Evolutionary conservation across 2,113 vertebrate species (phyloP), one percentile per base, ranked within the genome.

Genomic region (Garra rufa): DNA sequence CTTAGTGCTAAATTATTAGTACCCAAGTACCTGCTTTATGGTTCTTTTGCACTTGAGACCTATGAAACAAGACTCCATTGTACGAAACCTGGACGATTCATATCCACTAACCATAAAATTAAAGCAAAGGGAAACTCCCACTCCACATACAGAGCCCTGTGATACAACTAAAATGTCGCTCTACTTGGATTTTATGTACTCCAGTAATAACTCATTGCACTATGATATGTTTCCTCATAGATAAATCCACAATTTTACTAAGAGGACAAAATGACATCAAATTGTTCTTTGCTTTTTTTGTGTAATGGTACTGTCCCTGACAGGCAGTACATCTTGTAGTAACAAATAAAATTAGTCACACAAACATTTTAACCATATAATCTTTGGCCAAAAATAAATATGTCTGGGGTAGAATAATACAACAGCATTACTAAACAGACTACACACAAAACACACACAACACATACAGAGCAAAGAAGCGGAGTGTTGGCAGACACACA

Each of bases 381-480:
- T 48, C 63, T 79, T 85, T 85, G 61, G 76, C 34, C 41, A 77
- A 84, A 34, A 67, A 76, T 75, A 83, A 52, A 84, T 73, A n/a
- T 52, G 4, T 70, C 9, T 44, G 48, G 46, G 38, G n/a, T 24
- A 48, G 13, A 78, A 41, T 19, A 14, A 11, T 48, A 81, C 69
- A 77, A 84, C 34, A 55, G 65, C 55, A 82, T 50, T 61, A 34
- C 69, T 44, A 7, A 78, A 71, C 52, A 61, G 24, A 43, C 41
- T 26, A 65, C 21, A 81, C 67, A 61, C 59, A 80, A 15, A 76
- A 48, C 46, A 78, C 81, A 71, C 28, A 65, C 8, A 59, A 52
- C 21, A 41, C 57, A 52, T 9, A 61, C 24, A 34, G 15, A 70
- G 46, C 43, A n/a, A 83, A 48, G 48, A 52, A 19, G 17, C 50